Conservation (phyloP, 2,113 vertebrate genomes). For the Heptranchias perlo region DNA sequence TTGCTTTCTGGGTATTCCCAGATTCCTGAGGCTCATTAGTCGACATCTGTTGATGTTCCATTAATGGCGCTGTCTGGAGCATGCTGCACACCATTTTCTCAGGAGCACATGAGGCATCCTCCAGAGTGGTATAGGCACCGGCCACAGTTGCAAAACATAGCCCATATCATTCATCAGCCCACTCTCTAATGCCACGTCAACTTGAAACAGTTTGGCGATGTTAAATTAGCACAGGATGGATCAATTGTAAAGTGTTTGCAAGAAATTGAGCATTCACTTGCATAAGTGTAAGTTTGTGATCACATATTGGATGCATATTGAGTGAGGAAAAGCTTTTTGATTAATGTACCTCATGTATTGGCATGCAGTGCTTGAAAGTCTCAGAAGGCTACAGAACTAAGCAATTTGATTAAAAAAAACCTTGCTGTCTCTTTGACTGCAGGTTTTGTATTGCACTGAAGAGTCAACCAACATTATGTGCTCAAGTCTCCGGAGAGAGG, state of each 20-base stretch:
- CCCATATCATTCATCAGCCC: neutral
- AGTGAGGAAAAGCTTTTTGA: neutral
- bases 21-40: neutral
- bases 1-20: neutral
- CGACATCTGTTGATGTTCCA: neutral
- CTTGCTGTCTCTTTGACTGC: too few relatives aligned
- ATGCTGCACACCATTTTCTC: neutral
- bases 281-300: neutral
- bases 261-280: neutral
- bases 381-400: neutral
- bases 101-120: neutral
- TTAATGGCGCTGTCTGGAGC: neutral
- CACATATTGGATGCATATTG: neutral
- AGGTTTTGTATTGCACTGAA: neutral
- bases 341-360: neutral
- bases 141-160: neutral
- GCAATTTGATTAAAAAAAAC: too few relatives aligned
- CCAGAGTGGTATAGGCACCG: neutral
- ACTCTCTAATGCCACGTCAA: neutral
- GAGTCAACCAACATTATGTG: neutral
- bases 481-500: neutral
- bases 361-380: neutral
- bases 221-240: neutral
- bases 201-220: neutral
- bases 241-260: neutral